Percentiles rank a stretch among this genome's conserved stretches.
These are phyloP conservation scores for Icerya purchasi DNA, from an alignment of 2,888 invertebrate genomes.

Conservation along the genomic window DNA sequence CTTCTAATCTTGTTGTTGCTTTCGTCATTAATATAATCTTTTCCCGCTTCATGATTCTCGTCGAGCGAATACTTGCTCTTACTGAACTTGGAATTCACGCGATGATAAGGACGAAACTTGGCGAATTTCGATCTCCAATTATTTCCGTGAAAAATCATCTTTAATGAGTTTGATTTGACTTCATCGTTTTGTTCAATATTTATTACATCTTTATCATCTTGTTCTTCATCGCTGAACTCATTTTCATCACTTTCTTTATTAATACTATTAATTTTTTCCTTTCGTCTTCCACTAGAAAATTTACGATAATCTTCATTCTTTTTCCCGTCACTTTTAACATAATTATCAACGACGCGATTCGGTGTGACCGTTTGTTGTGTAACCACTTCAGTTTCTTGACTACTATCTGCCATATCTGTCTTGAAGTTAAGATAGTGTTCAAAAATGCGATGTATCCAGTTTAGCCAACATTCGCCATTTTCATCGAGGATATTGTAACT, in stretches of 20 bases:
- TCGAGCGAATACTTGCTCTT: background rate
- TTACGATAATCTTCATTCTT: background rate
- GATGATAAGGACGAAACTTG: no score
- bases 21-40: background rate
- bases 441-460: no score
- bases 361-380: constrained; percentile 2
- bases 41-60: background rate
- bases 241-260: background rate
- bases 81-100: no score
- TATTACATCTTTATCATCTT: background rate
- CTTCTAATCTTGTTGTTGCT: background rate
- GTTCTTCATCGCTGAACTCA: background rate
- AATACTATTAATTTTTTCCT: background rate
- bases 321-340: background rate
- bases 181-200: background rate
- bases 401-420: no score
- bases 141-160: background rate
- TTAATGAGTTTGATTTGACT: background rate
- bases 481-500: background rate
- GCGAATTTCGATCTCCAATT: no score
- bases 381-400: no score
- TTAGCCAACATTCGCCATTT: no score
- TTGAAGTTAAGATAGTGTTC: no score
- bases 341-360: background rate
- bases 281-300: background rate